These are phyloP conservation scores for Syncerus caffer DNA, from an alignment of 2,797 vertebrate genomes.

Conservation along the genomic window DNA sequence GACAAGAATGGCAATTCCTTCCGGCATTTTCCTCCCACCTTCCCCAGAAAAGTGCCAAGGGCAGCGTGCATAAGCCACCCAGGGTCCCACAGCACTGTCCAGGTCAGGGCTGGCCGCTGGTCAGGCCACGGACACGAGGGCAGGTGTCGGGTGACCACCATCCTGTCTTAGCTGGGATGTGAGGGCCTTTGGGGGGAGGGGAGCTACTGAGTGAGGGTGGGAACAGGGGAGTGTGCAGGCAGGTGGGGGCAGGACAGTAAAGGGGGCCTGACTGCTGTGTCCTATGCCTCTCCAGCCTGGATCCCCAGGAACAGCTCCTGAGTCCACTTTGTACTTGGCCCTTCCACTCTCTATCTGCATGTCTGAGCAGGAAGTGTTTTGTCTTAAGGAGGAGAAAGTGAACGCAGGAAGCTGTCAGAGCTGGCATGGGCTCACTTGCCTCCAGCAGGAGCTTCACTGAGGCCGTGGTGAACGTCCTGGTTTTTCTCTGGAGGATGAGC, in stretches of 20 bases:
- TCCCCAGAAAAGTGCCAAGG: not conserved
- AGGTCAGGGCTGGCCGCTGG: not conserved
- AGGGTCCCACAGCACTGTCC: not conserved
- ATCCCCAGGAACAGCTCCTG: not conserved
- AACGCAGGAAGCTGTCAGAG: not conserved
- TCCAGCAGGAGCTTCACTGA: no score
- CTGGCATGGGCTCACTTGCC: accelerated
- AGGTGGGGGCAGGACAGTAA: not conserved
- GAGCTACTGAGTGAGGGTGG: not conserved
- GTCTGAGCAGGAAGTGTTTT: not conserved
- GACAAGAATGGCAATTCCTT: accelerated
- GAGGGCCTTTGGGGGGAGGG: not conserved
- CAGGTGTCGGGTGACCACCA: no score
- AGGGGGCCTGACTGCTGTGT: not conserved
- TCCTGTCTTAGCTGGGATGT: not conserved
- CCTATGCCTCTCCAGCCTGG: not conserved
- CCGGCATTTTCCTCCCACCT: accelerated
- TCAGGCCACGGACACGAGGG: not conserved
- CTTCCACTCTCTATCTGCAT: not conserved
- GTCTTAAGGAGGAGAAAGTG: not conserved
- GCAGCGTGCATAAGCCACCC: accelerated
- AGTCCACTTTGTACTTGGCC: not conserved
- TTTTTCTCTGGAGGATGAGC: not conserved
- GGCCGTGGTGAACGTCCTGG: not conserved
- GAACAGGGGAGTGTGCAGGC: not conserved